A percentile compares a stretch with the other conserved stretches of the same genome.
These are phyloP conservation scores for Acanthochromis polyacanthus DNA, from an alignment of 2,113 vertebrate genomes.

Conservation along the genomic window DNA sequence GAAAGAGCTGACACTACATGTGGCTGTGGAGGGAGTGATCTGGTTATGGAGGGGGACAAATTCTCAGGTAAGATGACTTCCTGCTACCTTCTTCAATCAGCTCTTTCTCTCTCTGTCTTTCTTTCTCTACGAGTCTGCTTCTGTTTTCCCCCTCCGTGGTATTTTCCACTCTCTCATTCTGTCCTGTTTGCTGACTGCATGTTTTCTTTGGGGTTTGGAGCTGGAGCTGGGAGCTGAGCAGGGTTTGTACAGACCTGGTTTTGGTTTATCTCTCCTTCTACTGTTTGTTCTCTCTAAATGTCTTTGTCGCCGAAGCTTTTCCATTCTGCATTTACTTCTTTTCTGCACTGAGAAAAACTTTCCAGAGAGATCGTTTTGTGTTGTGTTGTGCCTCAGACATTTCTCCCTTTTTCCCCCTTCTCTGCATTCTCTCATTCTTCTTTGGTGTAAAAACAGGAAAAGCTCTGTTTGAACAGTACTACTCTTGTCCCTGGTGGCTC, in stretches of 20 bases:
- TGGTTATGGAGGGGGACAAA: constrained; percentile 95
- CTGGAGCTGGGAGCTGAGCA: constrained; percentile 57
- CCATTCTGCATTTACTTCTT: neutral
- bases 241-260: constrained; percentile 45
- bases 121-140: constrained; percentile 51
- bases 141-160: constrained; percentile 69
- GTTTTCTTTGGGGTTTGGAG: constrained; percentile 74
- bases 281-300: constrained; percentile 14
- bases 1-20: constrained; percentile 86
- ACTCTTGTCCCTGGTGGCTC: constrained; percentile 76
- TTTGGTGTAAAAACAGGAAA: constrained; percentile 77
- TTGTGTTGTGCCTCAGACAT: constrained; percentile 8
- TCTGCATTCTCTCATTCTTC: constrained; percentile 51
- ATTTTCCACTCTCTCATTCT: constrained; percentile 83
- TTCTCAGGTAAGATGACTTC: constrained; percentile 91
- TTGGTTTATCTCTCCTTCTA: constrained; percentile 37
- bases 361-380: neutral
- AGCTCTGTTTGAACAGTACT: constrained; percentile 72
- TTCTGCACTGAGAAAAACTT: neutral
- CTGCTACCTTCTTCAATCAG: constrained; percentile 5
- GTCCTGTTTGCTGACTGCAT: constrained; percentile 80
- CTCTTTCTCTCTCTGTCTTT: constrained; percentile 40
- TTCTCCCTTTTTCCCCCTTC: constrained; percentile 22
- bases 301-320: constrained; percentile 1
- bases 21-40: constrained; percentile 88